A percentile compares a stretch with the other conserved stretches of the same genome.
Evolutionary conservation across 2,113 vertebrate species (phyloP).

Genomic region (Geococcyx californianus): DNA sequence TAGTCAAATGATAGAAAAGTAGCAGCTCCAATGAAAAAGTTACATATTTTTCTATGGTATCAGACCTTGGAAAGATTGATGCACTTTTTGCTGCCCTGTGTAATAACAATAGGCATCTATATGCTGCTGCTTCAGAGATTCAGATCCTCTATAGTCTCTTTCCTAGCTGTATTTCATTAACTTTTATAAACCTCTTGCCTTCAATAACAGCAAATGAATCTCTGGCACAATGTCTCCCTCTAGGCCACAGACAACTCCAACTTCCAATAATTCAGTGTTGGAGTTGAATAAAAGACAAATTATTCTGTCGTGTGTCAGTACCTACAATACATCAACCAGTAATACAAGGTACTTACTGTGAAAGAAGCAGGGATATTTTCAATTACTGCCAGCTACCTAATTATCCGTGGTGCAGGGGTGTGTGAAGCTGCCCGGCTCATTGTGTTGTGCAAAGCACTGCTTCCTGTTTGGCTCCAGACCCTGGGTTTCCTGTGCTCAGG

Average conservation of each 20-base stretch:
- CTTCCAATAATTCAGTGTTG: constrained; percentile 29
- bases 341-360: constrained; percentile 3
- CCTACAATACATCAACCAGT: background rate
- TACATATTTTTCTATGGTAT: background rate
- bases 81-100: background rate
- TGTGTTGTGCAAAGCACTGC: background rate
- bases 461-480: background rate
- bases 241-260: constrained; percentile 42
- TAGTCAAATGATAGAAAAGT: background rate
- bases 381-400: constrained; percentile 13
- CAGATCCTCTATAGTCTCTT: background rate
- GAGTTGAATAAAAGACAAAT: constrained; percentile 45
- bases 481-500: background rate
- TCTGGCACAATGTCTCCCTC: constrained; percentile 47
- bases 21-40: background rate
- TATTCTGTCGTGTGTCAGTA: constrained; percentile 27
- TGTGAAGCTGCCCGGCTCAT: accelerated
- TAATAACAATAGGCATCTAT: background rate
- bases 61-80: background rate
- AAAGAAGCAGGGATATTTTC: background rate
- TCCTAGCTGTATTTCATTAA: constrained; percentile 58
- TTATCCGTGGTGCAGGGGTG: background rate
- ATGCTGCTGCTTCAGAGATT: background rate
- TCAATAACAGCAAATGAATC: constrained; percentile 65
- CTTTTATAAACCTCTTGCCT: constrained; percentile 68